A percentile compares a stretch with the other conserved stretches of the same genome.
Conservation (phyloP, 2,797 vertebrate species). For the Schizopygopsis pylzovi region DNA sequence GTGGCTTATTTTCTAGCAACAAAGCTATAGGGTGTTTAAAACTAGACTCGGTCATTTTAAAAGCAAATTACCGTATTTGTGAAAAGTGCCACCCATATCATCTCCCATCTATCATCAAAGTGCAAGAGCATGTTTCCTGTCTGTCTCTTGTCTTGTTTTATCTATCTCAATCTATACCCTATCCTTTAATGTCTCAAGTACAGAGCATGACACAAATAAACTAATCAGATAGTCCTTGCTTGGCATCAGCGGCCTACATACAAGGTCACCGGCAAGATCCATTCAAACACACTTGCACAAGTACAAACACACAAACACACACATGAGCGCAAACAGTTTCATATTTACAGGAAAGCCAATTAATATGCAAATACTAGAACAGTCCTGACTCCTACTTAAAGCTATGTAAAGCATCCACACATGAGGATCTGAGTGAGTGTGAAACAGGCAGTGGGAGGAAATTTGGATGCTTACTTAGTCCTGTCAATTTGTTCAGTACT, state of each 20-base stretch:
- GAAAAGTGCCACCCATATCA: not conserved
- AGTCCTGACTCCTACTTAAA: not conserved
- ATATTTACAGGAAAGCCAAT: not conserved
- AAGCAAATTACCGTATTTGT: slow-evolving; percentile 3
- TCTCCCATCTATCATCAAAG: slow-evolving; percentile 18
- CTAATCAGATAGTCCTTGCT: slow-evolving; percentile 47
- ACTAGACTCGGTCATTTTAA: not conserved
- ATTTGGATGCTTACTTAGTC: not conserved
- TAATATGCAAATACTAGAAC: not conserved
- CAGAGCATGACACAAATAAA: slow-evolving; percentile 34
- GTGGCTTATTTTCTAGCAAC: slow-evolving; percentile 4
- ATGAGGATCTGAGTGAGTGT: not conserved
- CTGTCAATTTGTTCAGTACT: not conserved
- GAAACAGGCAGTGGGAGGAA: not conserved
- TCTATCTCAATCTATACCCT: not conserved
- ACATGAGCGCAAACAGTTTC: not conserved
- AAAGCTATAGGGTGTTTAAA: not conserved
- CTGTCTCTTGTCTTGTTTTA: slow-evolving; percentile 40
- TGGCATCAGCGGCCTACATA: slow-evolving; percentile 57
- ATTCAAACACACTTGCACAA: not conserved
- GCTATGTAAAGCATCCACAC: not conserved
- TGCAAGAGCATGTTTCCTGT: slow-evolving; percentile 26
- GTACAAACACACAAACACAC: not conserved
- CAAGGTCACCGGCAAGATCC: slow-evolving; percentile 64
- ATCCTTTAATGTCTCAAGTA: slow-evolving; percentile 7